Percentiles rank a stretch among this genome's conserved stretches.
These are phyloP conservation scores for Pyralis farinalis DNA, from an alignment of 2,888 invertebrate genomes.

Conservation along the genomic window DNA sequence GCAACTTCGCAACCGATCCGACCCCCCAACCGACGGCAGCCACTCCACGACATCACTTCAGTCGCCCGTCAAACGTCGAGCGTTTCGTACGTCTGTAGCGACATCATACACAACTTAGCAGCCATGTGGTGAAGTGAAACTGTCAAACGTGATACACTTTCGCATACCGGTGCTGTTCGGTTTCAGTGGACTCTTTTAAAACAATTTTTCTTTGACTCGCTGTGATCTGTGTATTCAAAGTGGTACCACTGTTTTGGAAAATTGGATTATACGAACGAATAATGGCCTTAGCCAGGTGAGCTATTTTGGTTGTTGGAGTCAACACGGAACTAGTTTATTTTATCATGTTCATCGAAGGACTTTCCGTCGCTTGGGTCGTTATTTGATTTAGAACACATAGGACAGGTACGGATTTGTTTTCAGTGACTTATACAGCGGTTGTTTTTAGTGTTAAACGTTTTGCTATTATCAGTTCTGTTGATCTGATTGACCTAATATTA, in stretches of 20 bases:
- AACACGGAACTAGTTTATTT: slow-evolving; percentile 77
- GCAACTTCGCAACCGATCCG: slow-evolving; percentile 19
- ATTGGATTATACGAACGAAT: slow-evolving; percentile 79
- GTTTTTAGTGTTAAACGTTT: slow-evolving; percentile 16
- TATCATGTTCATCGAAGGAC: slow-evolving; percentile 70
- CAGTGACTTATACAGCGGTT: slow-evolving; percentile 11
- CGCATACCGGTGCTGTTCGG: slow-evolving; percentile 58
- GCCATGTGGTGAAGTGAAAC: slow-evolving; percentile 80
- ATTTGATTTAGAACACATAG: slow-evolving; percentile 45
- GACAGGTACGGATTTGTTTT: slow-evolving; percentile 35
- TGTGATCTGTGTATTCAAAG: slow-evolving; percentile 67
- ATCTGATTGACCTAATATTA: slow-evolving; percentile 21
- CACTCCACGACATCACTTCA: slow-evolving; percentile 37
- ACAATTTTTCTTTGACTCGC: slow-evolving; percentile 43
- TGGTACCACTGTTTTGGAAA: slow-evolving; percentile 69
- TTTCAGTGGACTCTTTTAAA: slow-evolving; percentile 45
- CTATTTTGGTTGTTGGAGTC: slow-evolving; percentile 78
- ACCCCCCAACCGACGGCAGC: slow-evolving; percentile 16
- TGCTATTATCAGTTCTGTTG: slow-evolving; percentile 21
- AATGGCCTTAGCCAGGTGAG: slow-evolving; percentile 81
- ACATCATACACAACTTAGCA: slow-evolving; percentile 49
- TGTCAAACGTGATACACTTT: slow-evolving; percentile 76
- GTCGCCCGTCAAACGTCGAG: slow-evolving; percentile 68
- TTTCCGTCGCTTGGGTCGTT: slow-evolving; percentile 52
- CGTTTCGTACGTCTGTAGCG: slow-evolving; percentile 55